These are phyloP conservation scores for Vireo altiloquus DNA, from an alignment of 2,113 vertebrate genomes.

Conservation along the genomic window DNA sequence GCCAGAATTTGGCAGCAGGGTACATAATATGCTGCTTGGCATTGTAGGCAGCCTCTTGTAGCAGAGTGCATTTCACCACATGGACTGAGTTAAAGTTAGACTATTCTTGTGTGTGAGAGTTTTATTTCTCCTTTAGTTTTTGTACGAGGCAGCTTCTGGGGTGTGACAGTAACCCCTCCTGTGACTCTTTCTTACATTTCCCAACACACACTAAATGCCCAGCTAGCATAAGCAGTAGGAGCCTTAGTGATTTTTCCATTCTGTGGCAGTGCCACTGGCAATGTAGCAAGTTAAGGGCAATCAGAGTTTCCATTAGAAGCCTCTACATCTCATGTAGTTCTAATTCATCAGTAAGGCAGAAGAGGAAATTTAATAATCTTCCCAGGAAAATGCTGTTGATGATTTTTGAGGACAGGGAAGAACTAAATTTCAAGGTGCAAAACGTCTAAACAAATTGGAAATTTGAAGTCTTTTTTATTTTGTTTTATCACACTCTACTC, in stretches of 20 bases:
- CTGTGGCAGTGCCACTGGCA: constrained; percentile 16
- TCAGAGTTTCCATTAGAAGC: constrained; percentile 55
- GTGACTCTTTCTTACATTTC: background rate
- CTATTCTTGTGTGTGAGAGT: background rate
- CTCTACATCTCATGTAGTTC: background rate
- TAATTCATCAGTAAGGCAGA: constrained; percentile 4
- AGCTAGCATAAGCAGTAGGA: background rate
- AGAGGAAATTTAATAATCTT: background rate
- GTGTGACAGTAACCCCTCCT: background rate
- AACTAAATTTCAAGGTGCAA: background rate
- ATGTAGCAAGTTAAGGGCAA: constrained; percentile 18
- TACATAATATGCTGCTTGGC: background rate
- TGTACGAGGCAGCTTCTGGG: background rate
- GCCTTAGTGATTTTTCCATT: constrained; percentile 60
- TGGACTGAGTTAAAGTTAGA: background rate
- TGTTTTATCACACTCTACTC: background rate
- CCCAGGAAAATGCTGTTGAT: background rate
- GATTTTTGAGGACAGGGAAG: background rate
- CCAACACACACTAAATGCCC: background rate
- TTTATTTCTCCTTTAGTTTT: background rate
- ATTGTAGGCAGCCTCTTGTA: background rate
- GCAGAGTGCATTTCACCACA: constrained; percentile 14
- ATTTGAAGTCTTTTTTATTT: background rate
- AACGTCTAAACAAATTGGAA: background rate
- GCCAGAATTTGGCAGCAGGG: constrained; percentile 35